Evolutionary conservation across 2,797 vertebrate species (phyloP).

Genomic region (Liparis tanakae): DNA sequence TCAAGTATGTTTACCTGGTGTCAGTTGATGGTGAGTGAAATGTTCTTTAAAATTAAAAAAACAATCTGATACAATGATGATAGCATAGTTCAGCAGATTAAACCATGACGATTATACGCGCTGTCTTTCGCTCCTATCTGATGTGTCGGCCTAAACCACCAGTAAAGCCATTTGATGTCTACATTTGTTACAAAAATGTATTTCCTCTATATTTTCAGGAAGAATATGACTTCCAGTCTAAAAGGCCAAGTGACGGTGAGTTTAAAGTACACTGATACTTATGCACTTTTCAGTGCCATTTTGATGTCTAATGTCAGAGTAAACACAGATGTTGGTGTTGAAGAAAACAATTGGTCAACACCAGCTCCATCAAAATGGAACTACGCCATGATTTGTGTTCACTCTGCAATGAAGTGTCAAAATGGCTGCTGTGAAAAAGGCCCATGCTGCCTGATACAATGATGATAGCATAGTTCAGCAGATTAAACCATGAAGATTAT

Average conservation of each 20-base stretch:
- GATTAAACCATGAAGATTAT: slow-evolving; percentile 77
- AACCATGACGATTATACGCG: slow-evolving; percentile 61
- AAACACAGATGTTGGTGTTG: too few species aligned
- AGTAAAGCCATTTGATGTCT: not conserved
- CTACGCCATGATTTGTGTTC: not conserved
- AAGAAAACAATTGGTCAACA: too few species aligned
- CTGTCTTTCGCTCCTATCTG: slow-evolving; percentile 84
- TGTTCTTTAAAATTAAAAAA: too few species aligned
- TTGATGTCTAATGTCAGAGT: too few species aligned
- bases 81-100: slow-evolving; percentile 80
- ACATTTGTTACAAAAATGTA: not conserved
- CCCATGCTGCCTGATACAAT: slow-evolving; percentile 60
- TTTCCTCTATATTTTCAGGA: not conserved
- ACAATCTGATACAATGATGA: slow-evolving; percentile 84
- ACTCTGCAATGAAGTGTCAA: too few species aligned
- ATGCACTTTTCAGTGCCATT: too few species aligned
- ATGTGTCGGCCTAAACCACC: slow-evolving; percentile 44
- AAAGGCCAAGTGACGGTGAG: slow-evolving; percentile 32
- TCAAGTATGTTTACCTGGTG: too few species aligned
- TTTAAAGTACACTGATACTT: not conserved
- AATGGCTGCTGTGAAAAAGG: too few species aligned
- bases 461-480: slow-evolving; percentile 92
- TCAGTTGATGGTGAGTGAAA: slow-evolving; percentile 21
- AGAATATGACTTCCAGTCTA: not conserved
- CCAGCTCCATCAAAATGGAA: too few species aligned